Evolutionary conservation across 2,888 invertebrate species (phyloP), one percentile per base, ranked within the genome.

Genomic region (Rhamnusium bicolor): DNA sequence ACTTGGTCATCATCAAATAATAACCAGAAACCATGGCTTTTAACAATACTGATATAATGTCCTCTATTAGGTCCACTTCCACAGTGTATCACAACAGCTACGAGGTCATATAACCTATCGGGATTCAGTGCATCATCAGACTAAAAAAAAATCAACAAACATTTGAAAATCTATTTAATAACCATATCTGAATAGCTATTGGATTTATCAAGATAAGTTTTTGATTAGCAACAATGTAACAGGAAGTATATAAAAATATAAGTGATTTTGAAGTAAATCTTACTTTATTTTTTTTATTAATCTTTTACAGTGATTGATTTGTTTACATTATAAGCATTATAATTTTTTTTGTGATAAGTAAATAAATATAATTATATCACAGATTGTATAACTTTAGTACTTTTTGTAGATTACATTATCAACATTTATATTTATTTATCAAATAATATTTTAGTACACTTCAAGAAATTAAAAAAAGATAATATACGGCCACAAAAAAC

Each of bases 1-100:
- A 99, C 99, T 94, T 99, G 98, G 87, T 99, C 99, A 89, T 99
- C 99, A 89, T 99, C 99, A 90, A 99, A 99, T 4, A 99, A 92
- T 80, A 99, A 91, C 99, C 99, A 99, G 89, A 99, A 96, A 69
- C 98, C 98, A 89, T 99, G 98, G 88, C 98, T 98, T 90, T 99
- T 99, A 71, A 99, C 99, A 88, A 99, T 98, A 89, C 98, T 98
- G 89, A 99, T 99, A 90, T 99, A 99, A 89, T 99, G 99, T 27
- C 99, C 99, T 74, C 99, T 92, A 90, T 99, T 99, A 81, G 99
- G 98, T 63, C 99, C 99, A 79, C 98, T 98, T 78, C 99, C 99
- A 89, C 99, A 99, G 90, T 99, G 99, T 84, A 99, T 98, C 80
- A 99, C 99, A 81, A 99, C 99, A 53, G 99, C 99, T 78, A 99